phyloP scores from a whole-genome alignment of 2,113 vertebrate genomes.

The Notechis scutatus region DNA sequence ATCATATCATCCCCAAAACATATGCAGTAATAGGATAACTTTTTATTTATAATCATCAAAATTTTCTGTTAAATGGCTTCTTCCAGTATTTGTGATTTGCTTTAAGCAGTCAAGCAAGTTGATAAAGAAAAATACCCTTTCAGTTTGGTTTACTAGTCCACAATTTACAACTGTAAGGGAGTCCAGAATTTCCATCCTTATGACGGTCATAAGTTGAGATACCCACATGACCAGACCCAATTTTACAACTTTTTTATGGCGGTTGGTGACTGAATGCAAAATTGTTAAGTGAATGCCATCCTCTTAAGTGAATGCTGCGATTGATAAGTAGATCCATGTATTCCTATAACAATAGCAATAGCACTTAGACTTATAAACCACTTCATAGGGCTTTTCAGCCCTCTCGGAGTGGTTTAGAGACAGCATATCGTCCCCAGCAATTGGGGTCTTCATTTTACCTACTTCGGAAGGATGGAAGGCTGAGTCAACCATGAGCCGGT shows the following conservation, averaged over 20 bases:
- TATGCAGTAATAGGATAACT: background rate
- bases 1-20: background rate
- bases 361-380: too few species aligned
- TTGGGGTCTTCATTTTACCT: background rate
- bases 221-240: too few species aligned
- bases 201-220: too few species aligned
- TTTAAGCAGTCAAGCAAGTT: background rate
- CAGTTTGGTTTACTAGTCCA: constrained; percentile 21
- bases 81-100: background rate
- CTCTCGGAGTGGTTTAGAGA: background rate
- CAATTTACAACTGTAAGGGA: too few species aligned
- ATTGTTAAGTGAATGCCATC: too few species aligned
- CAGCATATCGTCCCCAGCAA: background rate
- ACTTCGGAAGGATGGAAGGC: background rate
- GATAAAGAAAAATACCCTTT: background rate
- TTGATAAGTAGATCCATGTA: too few species aligned
- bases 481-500: background rate
- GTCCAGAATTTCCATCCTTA: too few species aligned
- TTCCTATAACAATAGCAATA: too few species aligned
- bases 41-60: background rate
- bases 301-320: too few species aligned
- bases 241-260: too few species aligned
- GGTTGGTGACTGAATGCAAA: too few species aligned
- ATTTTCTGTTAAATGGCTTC: background rate
- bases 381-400: too few species aligned